Percentiles rank a stretch among this genome's conserved stretches.
Evolutionary conservation across 2,797 vertebrate genomes (phyloP).

Genomic region (Myoxocephalus aenaeus): DNA sequence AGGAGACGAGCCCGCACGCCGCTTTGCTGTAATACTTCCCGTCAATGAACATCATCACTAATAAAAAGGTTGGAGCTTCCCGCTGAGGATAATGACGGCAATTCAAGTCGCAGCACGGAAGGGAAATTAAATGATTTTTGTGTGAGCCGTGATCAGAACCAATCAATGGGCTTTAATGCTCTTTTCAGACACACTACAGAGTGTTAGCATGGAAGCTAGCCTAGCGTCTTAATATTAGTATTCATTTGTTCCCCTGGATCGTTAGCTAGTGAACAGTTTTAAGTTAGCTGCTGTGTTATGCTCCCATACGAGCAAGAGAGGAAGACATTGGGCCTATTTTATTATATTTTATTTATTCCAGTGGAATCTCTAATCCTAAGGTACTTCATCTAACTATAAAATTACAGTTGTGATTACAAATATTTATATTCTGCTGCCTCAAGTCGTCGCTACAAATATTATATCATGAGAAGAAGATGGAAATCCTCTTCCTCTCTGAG

Average conservation of each 20-base stretch:
- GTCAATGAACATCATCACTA: neutral
- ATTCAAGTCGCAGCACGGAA: neutral
- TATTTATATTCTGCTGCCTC: neutral
- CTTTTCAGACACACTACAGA: neutral
- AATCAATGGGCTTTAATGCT: constrained; percentile 41
- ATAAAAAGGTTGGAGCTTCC: neutral
- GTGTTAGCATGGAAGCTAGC: neutral
- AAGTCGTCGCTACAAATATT: neutral
- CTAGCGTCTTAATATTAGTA: too few species aligned
- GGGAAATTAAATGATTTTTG: too few species aligned
- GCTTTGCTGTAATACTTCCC: neutral
- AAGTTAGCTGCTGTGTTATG: neutral
- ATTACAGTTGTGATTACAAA: neutral
- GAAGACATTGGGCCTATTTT: too few species aligned
- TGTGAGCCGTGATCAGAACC: constrained; percentile 19
- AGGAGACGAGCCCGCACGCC: too few species aligned
- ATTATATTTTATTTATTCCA: neutral
- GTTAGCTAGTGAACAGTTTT: too few species aligned
- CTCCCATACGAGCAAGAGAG: too few species aligned
- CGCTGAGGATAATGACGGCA: neutral
- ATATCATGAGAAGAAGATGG: neutral
- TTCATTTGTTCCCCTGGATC: too few species aligned
- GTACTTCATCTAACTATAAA: neutral
- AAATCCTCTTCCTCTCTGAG: neutral
- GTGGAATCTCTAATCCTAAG: neutral